A percentile compares a stretch with the other conserved stretches of the same genome.
phyloP scores from a whole-genome alignment of 2,797 vertebrate genomes.

The Argentina silus region DNA sequence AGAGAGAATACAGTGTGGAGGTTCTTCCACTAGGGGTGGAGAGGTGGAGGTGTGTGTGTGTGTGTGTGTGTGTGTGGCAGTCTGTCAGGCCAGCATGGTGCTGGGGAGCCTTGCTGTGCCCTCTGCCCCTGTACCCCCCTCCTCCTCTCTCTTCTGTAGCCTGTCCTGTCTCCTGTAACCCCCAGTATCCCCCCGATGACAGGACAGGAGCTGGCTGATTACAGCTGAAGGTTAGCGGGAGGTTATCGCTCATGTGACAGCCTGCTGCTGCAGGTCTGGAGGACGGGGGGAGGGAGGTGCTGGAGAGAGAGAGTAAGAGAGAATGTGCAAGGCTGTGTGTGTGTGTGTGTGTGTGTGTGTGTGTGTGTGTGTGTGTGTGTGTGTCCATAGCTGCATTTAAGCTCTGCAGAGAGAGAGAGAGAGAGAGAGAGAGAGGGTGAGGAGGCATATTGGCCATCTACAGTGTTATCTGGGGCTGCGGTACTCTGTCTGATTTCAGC shows the following conservation, averaged over 20 bases:
- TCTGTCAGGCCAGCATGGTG: constrained; percentile 67
- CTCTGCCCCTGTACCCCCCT: constrained; percentile 27
- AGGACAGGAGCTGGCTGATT: constrained; percentile 57
- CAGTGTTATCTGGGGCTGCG: not conserved
- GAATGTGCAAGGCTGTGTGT: constrained; percentile 21
- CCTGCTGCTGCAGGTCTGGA: constrained; percentile 40
- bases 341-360: not conserved
- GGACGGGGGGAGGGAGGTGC: constrained; percentile 13
- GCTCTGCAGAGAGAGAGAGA: not conserved
- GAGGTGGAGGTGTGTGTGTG: constrained; percentile 17
- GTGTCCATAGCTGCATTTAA: not conserved
- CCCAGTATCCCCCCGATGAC: constrained; percentile 59
- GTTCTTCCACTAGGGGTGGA: constrained; percentile 4
- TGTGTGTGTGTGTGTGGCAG: constrained; percentile 42
- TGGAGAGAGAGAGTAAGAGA: not conserved
- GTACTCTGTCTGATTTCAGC: not conserved
- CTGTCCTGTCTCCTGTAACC: constrained; percentile 12
- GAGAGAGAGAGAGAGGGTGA: no score
- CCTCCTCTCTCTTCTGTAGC: constrained; percentile 50
- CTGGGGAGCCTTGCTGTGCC: constrained; percentile 36
- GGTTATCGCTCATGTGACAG: constrained; percentile 68
- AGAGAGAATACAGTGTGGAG: constrained; percentile 42
- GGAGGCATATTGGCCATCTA: not conserved
- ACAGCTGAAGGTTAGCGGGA: constrained; percentile 75
- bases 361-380: constrained; percentile 12